phyloP scores from a whole-genome alignment of 2,113 vertebrate genomes.

The Dipodomys ordii region DNA sequence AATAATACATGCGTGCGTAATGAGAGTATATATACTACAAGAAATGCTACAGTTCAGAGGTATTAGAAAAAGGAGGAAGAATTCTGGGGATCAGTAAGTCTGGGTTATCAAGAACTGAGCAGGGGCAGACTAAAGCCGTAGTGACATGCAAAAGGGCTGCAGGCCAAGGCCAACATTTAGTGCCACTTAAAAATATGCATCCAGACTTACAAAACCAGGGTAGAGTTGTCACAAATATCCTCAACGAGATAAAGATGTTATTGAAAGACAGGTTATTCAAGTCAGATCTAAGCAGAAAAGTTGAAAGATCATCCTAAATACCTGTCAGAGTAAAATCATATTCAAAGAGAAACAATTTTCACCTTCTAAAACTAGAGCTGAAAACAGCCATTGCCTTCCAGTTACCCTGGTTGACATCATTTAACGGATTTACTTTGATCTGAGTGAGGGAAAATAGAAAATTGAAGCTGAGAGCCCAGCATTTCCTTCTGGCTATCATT shows the following conservation, averaged over 20 bases:
- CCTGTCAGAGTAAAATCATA: neutral
- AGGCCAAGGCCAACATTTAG: neutral
- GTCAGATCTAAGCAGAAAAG: neutral
- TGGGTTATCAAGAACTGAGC: neutral
- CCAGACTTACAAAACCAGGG: neutral
- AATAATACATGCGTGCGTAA: neutral
- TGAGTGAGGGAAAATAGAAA: constrained; percentile 47
- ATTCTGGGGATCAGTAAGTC: neutral
- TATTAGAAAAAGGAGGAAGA: neutral
- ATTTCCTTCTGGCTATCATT: constrained; percentile 33
- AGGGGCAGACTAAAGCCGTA: neutral
- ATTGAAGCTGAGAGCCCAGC: neutral
- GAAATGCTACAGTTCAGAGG: neutral
- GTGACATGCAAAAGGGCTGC: neutral
- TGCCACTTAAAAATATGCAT: neutral
- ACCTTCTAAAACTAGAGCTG: neutral
- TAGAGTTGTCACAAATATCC: neutral
- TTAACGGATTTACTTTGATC: constrained; percentile 20
- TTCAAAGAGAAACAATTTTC: neutral
- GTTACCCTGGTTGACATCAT: neutral
- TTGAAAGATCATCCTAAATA: neutral
- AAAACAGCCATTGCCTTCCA: neutral
- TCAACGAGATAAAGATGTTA: neutral
- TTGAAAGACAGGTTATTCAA: neutral
- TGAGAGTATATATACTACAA: neutral